Evolutionary conservation across 2,888 invertebrate species (phyloP).

Genomic region (Strigamia crassipes): DNA sequence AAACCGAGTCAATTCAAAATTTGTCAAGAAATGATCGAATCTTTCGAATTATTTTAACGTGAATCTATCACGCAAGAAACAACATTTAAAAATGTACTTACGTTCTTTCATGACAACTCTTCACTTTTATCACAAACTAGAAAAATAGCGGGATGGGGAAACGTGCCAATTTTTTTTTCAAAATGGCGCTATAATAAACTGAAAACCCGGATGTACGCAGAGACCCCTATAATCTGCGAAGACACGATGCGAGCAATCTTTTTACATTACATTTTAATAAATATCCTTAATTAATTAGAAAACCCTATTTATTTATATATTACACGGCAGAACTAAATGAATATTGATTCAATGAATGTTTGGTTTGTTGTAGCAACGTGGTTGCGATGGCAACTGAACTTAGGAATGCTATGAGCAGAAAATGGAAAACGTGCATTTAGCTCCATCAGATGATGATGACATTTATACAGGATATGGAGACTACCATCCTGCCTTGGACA

Average conservation of each 20-base stretch:
- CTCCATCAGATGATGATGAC: constrained; percentile 61
- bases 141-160: too few species aligned
- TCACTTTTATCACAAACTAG: too few species aligned
- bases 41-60: too few species aligned
- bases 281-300: background rate
- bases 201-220: background rate
- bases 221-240: too few species aligned
- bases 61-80: too few species aligned
- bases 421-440: constrained; percentile 48
- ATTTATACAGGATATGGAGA: constrained; percentile 72
- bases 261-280: too few species aligned
- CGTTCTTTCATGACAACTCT: too few species aligned
- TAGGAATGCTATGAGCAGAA: background rate
- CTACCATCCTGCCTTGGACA: constrained; percentile 69
- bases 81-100: too few species aligned
- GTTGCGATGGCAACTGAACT: background rate
- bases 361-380: background rate
- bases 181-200: background rate
- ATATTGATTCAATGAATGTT: background rate
- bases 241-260: too few species aligned
- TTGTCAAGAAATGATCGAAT: background rate
- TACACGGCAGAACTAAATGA: too few species aligned
- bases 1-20: background rate
- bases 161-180: background rate
- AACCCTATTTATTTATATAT: background rate